Base-by-base conservation (phyloP, 2,797 vertebrate genomes). In the Enteromius treurensis region DNA sequence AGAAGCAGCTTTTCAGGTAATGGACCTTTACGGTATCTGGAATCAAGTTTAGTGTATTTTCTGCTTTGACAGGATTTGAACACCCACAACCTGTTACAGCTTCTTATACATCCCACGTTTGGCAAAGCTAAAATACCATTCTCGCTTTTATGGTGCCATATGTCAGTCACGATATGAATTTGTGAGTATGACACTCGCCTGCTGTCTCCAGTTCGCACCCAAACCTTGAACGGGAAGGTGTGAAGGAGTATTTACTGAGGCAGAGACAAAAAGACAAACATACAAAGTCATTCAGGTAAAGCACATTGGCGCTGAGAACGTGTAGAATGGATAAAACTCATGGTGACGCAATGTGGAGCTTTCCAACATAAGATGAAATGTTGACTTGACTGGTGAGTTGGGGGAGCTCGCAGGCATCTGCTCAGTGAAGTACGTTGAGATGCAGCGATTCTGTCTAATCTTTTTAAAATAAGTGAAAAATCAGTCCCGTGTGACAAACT, bases 31-130 rank as follows among this genome's bases (percentile, higher is more conserved):
- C 2, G 7, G 40, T 58, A 62, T 81, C 26, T 47, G 40, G 26
- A 81, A 73, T 81, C 68, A 62, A 14, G 11, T 62, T 73, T 62
- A 34, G 51, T 53, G 17, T 62, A 58, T 71, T 71, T 71, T 71
- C 29, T 15, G 7, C 55, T 71, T 26, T 47, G 64, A 79, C 29
- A 80, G 67, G 67, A 70, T 81, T 60, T 62, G 53, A 40, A 81
- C 68, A 32, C 53, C 53, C 79, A 47, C 79, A 47, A 37, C 68
- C 13, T 81, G 29, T 81, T 73, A 81, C 11, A 17, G 53, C 19
- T 5, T 73, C n/a, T 49, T 34, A 49, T 73, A 32, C 26, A 32
- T n/a, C 40, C 55, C 13, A 62, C 79, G 34, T 62, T 73, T 81
- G 79, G 79, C 40, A 81, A 71, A 73, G 53, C 37, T 6, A 62